A percentile compares a stretch with the other conserved stretches of the same genome.
Conservation (phyloP, 2,797 vertebrate genomes). For the Molossus alvarezi region DNA sequence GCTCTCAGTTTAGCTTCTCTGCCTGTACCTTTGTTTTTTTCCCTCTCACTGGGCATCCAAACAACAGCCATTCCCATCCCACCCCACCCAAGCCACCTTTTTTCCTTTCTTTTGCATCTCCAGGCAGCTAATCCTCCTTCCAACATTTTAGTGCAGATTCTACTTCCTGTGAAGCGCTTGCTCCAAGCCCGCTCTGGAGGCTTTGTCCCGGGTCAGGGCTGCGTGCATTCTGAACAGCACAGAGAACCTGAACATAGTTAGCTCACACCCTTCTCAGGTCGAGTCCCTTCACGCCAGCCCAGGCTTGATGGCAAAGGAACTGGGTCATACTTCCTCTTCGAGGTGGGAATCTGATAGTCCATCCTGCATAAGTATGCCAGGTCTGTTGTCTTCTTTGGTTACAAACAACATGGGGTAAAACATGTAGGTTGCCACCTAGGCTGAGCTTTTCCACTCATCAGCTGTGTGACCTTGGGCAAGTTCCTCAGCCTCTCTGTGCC, state of each 20-base stretch:
- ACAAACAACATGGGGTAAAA: background rate
- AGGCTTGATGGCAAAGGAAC: background rate
- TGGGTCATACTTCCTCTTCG: background rate
- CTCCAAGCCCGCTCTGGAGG: background rate
- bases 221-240: background rate
- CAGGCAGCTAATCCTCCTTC: background rate
- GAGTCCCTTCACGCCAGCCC: background rate
- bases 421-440: background rate
- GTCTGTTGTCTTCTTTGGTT: background rate
- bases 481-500: background rate
- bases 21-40: background rate
- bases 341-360: background rate
- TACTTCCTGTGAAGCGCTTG: background rate
- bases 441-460: background rate
- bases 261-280: background rate
- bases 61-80: background rate
- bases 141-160: background rate
- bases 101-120: background rate
- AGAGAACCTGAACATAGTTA: background rate
- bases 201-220: background rate
- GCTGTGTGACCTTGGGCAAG: background rate
- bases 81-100: rapidly evolving
- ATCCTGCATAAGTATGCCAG: background rate
- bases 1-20: background rate
- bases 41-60: background rate